A percentile compares a stretch with the other conserved stretches of the same genome.
These are phyloP conservation scores for Hydrophis major DNA, from an alignment of 2,797 vertebrate genomes.

Conservation along the genomic window DNA sequence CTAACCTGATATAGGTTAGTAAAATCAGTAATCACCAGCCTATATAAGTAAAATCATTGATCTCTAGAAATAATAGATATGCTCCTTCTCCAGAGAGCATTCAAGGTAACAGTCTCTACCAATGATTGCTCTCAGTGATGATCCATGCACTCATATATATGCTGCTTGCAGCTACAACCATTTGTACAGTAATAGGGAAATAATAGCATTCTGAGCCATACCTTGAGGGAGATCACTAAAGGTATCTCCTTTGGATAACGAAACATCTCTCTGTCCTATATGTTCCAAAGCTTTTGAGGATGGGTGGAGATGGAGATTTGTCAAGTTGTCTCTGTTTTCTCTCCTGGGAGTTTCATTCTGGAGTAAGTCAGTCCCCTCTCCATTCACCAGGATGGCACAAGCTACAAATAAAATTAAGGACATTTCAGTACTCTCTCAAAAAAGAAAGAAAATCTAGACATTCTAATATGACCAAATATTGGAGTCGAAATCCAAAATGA, in stretches of 20 bases:
- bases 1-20: not conserved
- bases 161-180: not conserved
- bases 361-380: not conserved
- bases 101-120: not conserved
- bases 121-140: not conserved
- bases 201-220: constrained; percentile 27
- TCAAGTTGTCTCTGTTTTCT: not conserved
- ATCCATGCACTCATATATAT: not conserved
- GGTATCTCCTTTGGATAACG: constrained; percentile 51
- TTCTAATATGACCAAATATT: not conserved
- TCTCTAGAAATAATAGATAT: not conserved
- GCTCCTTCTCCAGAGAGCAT: not conserved
- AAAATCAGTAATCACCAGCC: not conserved
- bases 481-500: not conserved
- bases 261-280: constrained; percentile 15
- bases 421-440: not conserved
- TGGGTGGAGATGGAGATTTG: constrained; percentile 37
- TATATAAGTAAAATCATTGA: not conserved
- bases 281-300: not conserved
- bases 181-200: not conserved
- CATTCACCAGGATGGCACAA: constrained; percentile 3
- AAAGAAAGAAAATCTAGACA: not conserved
- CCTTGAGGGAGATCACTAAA: constrained; percentile 66
- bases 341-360: not conserved
- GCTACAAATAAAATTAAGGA: not conserved